Evolutionary conservation across 2,797 vertebrate genomes (phyloP), one percentile per base, ranked within the genome.

Genomic region (Crenuchus spilurus): DNA sequence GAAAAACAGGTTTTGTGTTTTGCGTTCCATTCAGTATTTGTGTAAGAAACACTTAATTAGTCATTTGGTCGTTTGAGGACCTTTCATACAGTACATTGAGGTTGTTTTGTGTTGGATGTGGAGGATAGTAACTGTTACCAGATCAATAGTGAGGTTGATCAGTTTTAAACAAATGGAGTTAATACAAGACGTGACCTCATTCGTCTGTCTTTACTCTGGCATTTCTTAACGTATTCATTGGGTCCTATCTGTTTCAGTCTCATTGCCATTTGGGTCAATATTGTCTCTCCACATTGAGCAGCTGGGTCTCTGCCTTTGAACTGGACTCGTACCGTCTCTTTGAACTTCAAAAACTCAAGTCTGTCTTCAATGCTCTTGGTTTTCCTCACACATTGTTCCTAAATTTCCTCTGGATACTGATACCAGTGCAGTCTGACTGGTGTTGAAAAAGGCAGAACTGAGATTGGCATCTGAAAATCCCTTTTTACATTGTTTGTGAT

Each of bases 321-420:
- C 13, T 54, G 13, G 42, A 57, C 30, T 51, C 37, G 46, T n/a
- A 37, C 33, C 55, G 35, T 60, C 35, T 14, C 39, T 71, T 71
- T 67, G 31, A 75, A 42, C 33, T 44, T 61, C 58, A 54, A 61
- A 61, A 61, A 35, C 58, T 60, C n/a, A 20, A 39, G 20, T 37
- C 22, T 13, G 20, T 41, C 58, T 30, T 61, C 20, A 16, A 11
- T 2, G 13, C 35, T 6, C 58, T 41, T 16, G 20, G 58, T 35
- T 41, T 24, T 61, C 35, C 11, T 26, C 24, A 2, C 6, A 14
- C 26, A 54, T 54, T 7, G 26, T 61, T 24, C 31, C 5, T 7
- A 2, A 41, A 24, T 39, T 24, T 61, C 35, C 20, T 41, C 13
- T 41, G 37, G 37, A 26, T 1, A 37, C n/a, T 37, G 57, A 24